Conservation (phyloP, 2,113 vertebrate species). For the Grantiella picta region DNA sequence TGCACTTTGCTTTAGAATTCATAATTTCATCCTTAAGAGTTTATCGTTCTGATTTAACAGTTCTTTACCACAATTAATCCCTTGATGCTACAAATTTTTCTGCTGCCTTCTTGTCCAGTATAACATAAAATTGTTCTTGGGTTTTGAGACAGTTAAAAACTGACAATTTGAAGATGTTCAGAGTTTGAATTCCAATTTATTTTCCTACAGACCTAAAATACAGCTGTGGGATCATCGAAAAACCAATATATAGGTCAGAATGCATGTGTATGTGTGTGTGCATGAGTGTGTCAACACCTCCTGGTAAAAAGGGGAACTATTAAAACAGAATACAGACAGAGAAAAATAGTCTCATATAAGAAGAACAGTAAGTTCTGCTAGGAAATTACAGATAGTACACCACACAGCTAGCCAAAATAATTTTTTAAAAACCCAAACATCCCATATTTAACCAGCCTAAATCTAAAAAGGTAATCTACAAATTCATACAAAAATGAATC, state of each 20-base stretch:
- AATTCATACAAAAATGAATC: neutral
- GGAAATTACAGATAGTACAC: neutral
- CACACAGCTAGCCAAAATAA: neutral
- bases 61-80: neutral
- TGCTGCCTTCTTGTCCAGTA: neutral
- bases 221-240: neutral
- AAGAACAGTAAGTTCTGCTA: neutral
- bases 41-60: neutral
- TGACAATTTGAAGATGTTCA: neutral
- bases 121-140: neutral
- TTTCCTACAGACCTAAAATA: neutral
- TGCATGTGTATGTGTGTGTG: fast-evolving
- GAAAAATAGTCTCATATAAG: neutral
- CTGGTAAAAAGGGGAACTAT: neutral
- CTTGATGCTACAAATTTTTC: neutral
- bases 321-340: neutral
- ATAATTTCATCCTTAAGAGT: neutral
- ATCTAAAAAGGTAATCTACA: neutral
- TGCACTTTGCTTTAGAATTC: neutral
- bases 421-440: neutral
- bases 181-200: neutral
- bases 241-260: neutral
- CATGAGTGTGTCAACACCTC: neutral
- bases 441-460: neutral
- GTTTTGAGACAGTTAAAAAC: neutral